A percentile compares a stretch with the other conserved stretches of the same genome.
These are phyloP conservation scores for Oriolus oriolus DNA, from an alignment of 2,113 vertebrate species.

Conservation along the genomic window DNA sequence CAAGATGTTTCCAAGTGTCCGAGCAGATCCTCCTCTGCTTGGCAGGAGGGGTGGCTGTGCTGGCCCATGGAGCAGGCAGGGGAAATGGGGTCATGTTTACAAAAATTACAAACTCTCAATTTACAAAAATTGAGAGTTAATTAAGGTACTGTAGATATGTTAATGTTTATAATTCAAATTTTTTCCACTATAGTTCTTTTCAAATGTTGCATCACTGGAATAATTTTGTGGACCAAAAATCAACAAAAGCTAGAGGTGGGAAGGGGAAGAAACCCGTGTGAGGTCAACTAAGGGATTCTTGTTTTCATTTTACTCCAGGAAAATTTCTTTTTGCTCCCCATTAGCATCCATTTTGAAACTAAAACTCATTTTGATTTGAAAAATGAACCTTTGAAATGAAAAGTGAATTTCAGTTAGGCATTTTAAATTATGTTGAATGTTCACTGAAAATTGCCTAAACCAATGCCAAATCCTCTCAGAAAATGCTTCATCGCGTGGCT, in stretches of 20 bases:
- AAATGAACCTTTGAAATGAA: neutral
- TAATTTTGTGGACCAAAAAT: neutral
- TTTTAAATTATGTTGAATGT: neutral
- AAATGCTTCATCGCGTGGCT: neutral
- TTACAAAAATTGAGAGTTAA: neutral
- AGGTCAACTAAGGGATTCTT: neutral
- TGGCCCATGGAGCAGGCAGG: fast-evolving
- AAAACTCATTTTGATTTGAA: neutral
- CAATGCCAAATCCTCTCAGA: neutral
- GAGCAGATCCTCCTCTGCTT: neutral
- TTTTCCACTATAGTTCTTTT: neutral
- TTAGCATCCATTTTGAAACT: neutral
- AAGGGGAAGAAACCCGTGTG: fast-evolving
- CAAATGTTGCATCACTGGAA: neutral
- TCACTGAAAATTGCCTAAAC: neutral
- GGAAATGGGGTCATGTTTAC: neutral
- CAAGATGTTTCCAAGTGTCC: neutral
- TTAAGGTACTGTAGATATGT: neutral
- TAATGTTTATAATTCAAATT: neutral
- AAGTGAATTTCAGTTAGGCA: neutral
- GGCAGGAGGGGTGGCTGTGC: neutral
- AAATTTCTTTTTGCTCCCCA: neutral
- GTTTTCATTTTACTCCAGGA: neutral
- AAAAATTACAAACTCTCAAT: neutral
- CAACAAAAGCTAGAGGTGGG: neutral